Conservation (phyloP, 2,888 invertebrate species). For the Xestia sexstrigata region DNA sequence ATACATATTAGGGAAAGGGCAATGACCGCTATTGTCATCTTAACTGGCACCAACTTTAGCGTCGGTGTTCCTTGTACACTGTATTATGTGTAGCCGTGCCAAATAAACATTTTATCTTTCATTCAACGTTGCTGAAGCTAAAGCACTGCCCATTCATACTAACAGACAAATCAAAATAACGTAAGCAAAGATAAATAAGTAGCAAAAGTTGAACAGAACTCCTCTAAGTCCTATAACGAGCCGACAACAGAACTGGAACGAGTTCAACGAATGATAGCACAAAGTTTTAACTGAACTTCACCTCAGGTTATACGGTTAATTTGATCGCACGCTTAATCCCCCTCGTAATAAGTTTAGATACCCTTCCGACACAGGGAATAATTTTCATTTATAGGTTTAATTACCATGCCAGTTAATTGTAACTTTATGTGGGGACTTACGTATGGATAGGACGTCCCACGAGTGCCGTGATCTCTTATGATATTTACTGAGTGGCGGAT, state of each 20-base stretch:
- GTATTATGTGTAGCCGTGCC: neutral
- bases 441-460: constrained; percentile 32
- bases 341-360: constrained; percentile 63
- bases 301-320: constrained; percentile 72
- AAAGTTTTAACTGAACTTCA: constrained; percentile 74
- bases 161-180: constrained; percentile 18
- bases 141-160: constrained; percentile 8
- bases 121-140: neutral
- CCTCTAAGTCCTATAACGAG: constrained; percentile 56
- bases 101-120: neutral
- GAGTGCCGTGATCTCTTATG: constrained; percentile 51
- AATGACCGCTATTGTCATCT: too few relatives aligned
- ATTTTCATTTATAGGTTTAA: constrained; percentile 61
- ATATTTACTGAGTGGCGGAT: constrained; percentile 37
- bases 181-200: constrained; percentile 50
- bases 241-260: constrained; percentile 59
- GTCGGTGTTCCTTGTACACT: too few relatives aligned
- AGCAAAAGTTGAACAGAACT: constrained; percentile 55
- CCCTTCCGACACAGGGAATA: constrained; percentile 56
- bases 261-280: constrained; percentile 66
- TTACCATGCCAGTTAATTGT: constrained; percentile 47
- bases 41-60: too few relatives aligned
- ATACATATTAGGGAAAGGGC: too few relatives aligned
- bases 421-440: constrained; percentile 47
- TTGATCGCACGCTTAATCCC: constrained; percentile 71